Evolutionary conservation across 2,888 invertebrate species (phyloP).

Genomic region (Pelosia muscerda): DNA sequence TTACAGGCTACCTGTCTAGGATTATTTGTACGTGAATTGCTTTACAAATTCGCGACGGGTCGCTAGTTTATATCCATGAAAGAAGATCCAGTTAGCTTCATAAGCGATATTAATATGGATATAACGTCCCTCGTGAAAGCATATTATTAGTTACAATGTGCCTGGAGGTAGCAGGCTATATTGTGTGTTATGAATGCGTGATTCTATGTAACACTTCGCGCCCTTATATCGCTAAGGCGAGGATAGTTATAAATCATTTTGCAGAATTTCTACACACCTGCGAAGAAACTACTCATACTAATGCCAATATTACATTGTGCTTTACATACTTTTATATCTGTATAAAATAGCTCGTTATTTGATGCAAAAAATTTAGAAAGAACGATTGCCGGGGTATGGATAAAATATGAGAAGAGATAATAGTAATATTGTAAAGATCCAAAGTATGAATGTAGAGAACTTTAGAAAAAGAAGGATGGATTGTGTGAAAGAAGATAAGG

Average conservation of each 20-base stretch:
- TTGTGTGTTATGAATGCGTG: not conserved
- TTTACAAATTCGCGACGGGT: not conserved
- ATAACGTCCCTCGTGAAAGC: not conserved
- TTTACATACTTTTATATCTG: no score
- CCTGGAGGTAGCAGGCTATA: not conserved
- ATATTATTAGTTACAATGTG: not conserved
- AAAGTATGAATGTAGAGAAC: no score
- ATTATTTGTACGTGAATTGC: not conserved
- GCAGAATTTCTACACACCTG: not conserved
- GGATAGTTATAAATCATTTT: not conserved
- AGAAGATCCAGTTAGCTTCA: not conserved
- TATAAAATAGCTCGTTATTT: no score
- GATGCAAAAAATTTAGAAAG: no score
- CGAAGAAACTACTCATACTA: not conserved
- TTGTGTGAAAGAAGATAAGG: no score
- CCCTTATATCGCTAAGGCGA: not conserved
- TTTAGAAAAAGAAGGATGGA: no score
- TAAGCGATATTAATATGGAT: not conserved
- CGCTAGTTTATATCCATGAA: not conserved
- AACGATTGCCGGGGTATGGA: no score
- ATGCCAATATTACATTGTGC: not conserved
- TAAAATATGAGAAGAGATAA: no score
- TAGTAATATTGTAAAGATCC: no score
- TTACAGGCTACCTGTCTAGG: not conserved
- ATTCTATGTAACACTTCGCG: not conserved